These are phyloP conservation scores for Physeter macrocephalus DNA, from an alignment of 2,113 vertebrate species.

Conservation along the genomic window DNA sequence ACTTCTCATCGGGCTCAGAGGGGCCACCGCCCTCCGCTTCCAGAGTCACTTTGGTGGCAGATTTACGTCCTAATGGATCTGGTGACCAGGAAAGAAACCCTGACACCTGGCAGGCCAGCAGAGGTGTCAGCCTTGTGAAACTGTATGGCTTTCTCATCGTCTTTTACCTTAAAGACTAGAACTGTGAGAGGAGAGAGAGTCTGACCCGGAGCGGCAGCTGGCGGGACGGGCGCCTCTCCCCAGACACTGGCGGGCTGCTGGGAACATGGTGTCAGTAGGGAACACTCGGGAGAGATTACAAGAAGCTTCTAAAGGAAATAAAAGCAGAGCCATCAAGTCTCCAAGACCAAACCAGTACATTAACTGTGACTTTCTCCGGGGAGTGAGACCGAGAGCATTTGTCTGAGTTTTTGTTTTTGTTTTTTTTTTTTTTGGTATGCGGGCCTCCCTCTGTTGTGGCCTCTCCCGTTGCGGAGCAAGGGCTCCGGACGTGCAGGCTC, in stretches of 20 bases:
- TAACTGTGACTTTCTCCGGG: not conserved
- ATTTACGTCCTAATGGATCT: not conserved
- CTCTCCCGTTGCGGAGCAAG: too few species aligned
- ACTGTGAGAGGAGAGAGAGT: not conserved
- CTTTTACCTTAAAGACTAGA: not conserved
- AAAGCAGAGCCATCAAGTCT: not conserved
- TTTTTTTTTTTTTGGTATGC: too few species aligned
- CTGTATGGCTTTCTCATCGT: not conserved
- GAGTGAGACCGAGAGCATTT: not conserved
- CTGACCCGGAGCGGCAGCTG: not conserved
- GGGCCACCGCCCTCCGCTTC: not conserved
- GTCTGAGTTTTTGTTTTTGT: not conserved
- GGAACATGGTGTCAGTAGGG: not conserved
- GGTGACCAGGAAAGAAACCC: not conserved
- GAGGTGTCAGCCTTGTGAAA: not conserved
- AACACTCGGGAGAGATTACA: not conserved
- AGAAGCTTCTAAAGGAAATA: not conserved
- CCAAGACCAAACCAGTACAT: not conserved
- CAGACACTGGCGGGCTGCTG: not conserved
- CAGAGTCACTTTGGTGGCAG: not conserved
- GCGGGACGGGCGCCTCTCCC: not conserved
- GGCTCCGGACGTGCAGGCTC: too few species aligned
- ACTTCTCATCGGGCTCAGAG: not conserved
- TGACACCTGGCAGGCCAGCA: not conserved
- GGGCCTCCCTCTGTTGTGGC: too few species aligned